Base-by-base conservation (phyloP, 64 coral and sea anemone species). In the Actinia equina region DNA sequence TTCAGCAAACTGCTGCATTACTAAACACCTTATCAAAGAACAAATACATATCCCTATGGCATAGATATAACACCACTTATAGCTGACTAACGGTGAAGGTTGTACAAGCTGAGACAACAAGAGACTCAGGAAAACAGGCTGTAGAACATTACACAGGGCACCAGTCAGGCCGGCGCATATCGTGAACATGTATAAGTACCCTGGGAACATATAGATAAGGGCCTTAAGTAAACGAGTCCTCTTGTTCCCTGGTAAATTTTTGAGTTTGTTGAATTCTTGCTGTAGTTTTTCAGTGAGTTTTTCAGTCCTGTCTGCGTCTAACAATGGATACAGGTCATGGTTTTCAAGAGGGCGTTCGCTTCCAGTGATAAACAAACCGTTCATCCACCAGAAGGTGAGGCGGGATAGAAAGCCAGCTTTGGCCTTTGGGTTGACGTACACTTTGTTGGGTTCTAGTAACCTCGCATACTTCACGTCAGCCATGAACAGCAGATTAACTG, bases 381-480 rank as follows among this genome's bases (percentile, higher is more conserved):
- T 88, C 86, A 88, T 88, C 86, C 86, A 88, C 70, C 67, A 88
- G 71, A 54, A 88, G 13, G 86, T 77, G 5, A 88, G 70, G 64
- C 65, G 20, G 86, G 86, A 88, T 13, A 88, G 60, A 7, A 88
- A 3, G n/a, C 55, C 70, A n/a, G 86, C 86, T 45, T 30, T 55
- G 20, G 26, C 71, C 55, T 88, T 76, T 52, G 86, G 86, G 44
- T 88, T 88, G 11, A 42, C 49, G 74, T 62, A 57, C 17, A 59
- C 54, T 59, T 88, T 76, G 13, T 53, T 74, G 14, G 43, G 65
- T 18, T 85, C 30, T 37, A n/a, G 64, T 55, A 88, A 19, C 17
- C 55, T 76, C 70, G 56, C 69, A 71, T 88, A 88, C 44, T 77
- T 77, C 12, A n/a, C n/a, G 4, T 14, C 46, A 26, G 22, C 71